Base-by-base conservation (phyloP, 2,797 vertebrate genomes). In the Notolabrus celidotus region DNA sequence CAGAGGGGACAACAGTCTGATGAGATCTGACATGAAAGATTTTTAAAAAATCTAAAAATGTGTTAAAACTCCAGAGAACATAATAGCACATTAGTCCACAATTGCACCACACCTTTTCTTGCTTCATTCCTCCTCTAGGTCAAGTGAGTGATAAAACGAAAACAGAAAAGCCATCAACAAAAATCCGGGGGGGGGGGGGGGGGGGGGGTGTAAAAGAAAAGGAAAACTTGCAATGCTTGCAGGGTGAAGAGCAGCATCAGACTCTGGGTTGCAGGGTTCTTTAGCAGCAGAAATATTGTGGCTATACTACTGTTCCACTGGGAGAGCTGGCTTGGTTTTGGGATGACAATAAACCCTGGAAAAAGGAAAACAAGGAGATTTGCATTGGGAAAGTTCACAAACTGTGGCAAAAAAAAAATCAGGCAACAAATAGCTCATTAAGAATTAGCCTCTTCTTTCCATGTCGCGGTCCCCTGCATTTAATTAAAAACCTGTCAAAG, bases 221-320 rank as follows among this genome's bases (percentile, higher is more conserved):
- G 77, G 81, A 86, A 94, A 90, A 94, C 90, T 90, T 94, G 92
- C 90, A 95, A 94, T 91, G 95, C 89, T 91, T 94, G 93, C 94
- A 90, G 92, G 93, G 93, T 95, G 95, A 92, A 91, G 95, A 94
- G 93, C 92, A 93, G 94, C 94, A 95, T 90, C 88, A 90, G 95
- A 94, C 94, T 95, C 94, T 92, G 90, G 93, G 92, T 94, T 95
- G 94, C 94, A 93, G 93, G 90, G 93, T 79, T 94, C 91, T 92
- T 93, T 94, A 95, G 93, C 94, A 95, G 96, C 93, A 93, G 96
- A 93, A 92, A 93, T 90, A 93, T 92, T 93, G 88, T 94, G 90
- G 90, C 97, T 98, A 97, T 96, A 97, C 96, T 96, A 96, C 95
- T 93, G 97, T 98, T 89, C 96, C 97, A 94, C 96, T 98, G 93